Base-by-base conservation (phyloP, 2,888 invertebrate species). In the Eremobia ochroleuca region DNA sequence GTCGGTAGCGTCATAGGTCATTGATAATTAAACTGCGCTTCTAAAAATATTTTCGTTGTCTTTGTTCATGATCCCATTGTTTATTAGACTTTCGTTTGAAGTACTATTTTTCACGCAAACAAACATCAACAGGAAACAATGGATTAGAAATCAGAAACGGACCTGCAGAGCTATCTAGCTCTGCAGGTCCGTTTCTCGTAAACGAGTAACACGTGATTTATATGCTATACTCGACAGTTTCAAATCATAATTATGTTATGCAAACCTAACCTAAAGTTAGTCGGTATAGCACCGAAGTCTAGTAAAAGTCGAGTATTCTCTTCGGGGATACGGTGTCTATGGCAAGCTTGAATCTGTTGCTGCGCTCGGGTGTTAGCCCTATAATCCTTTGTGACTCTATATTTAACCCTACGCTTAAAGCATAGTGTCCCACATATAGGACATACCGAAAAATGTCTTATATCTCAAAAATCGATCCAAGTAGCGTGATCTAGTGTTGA, bases 1-100 rank as follows among this genome's bases (percentile, higher is more conserved):
- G 37, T 70, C 34, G 71, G 31, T 66, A 69, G 52, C 73, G 62
- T 82, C 76, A 79, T 79, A 87, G 81, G 76, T 85, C 79, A 83
- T 80, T 73, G 62, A 62, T 68, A 73, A 79, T 34, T 61, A 52
- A 68, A 77, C 58, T 74, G 65, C 70, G 46, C 49, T 28, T 69
- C 13, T 25, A 61, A 71, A 40, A 13, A 62, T 70, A 66, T 70
- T 80, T 77, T 62, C 59, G 37, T 58, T 43, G 21, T 64, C 66
- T 65, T 68, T 62, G 55, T 62, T 64, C 18, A 46, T 52, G 49
- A 28, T 67, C 4, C 8, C 25, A 64, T 70, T 64, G 34, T 62
- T 79, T 76, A 37, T 21, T 37, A 6, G 0, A n/a, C 15, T 72
- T 73, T 61, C 25, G 49, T 58, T 80, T 43, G 15, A 62, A 55